A percentile compares a stretch with the other conserved stretches of the same genome.
phyloP scores from a whole-genome alignment of 2,888 invertebrate genomes.

The Unio pictorum region DNA sequence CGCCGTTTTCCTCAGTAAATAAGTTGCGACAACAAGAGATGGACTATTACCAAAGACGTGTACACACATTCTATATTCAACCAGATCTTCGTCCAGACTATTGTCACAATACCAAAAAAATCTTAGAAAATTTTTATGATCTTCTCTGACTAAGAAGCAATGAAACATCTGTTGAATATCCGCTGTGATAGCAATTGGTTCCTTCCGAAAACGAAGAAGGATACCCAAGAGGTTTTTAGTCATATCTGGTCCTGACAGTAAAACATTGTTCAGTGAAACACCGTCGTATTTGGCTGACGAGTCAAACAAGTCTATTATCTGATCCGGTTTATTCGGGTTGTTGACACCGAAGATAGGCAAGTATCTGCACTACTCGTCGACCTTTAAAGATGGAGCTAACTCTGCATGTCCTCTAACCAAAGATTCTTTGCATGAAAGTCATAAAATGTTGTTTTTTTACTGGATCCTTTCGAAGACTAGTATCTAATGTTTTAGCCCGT shows the following conservation, averaged over 20 bases:
- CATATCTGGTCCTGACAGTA: constrained; percentile 11
- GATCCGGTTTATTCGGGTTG: constrained; percentile 13
- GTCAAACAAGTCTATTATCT: constrained; percentile 13
- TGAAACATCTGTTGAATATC: constrained; percentile 40
- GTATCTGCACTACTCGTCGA: constrained; percentile 14
- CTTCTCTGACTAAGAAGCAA: constrained; percentile 17
- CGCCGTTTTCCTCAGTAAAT: constrained; percentile 11
- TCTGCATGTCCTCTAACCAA: too few species aligned
- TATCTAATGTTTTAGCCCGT: too few species aligned
- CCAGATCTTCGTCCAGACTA: constrained; percentile 7
- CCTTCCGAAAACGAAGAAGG: constrained; percentile 18
- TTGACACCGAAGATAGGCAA: constrained; percentile 15
- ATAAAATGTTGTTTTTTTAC: background rate
- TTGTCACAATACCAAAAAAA: constrained; percentile 34
- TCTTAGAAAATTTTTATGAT: constrained; percentile 6
- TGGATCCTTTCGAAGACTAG: too few species aligned
- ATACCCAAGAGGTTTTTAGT: constrained; percentile 11
- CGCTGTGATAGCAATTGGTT: constrained; percentile 13
- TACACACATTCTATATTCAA: constrained; percentile 24
- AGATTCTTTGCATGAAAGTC: too few species aligned
- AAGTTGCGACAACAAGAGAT: constrained; percentile 15
- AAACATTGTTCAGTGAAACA: constrained; percentile 6
- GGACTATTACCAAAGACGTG: constrained; percentile 4
- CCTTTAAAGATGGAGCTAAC: too few species aligned
- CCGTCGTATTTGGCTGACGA: constrained; percentile 9